A percentile compares a stretch with the other conserved stretches of the same genome.
These are phyloP conservation scores for Gallinago solitaria DNA, from an alignment of 2,797 vertebrate genomes.

Conservation along the genomic window DNA sequence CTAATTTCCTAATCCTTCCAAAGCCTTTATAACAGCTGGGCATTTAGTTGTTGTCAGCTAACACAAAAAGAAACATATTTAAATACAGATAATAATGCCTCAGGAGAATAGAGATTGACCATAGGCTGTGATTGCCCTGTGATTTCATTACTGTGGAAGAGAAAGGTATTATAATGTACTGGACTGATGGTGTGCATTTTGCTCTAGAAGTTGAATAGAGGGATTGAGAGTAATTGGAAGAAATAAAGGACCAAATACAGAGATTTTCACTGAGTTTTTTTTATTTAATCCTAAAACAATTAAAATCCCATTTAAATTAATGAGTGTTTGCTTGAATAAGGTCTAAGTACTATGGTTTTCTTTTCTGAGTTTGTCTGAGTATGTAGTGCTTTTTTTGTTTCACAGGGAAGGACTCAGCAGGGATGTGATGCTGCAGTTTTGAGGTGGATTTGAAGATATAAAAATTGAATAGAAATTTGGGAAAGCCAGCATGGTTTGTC, in stretches of 20 bases:
- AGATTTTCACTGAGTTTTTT: background rate
- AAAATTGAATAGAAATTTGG: background rate
- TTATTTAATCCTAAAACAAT: background rate
- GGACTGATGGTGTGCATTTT: background rate
- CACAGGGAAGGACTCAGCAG: background rate
- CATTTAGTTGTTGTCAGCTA: conserved; percentile 25
- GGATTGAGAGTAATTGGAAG: background rate
- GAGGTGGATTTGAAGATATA: background rate
- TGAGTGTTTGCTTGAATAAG: background rate
- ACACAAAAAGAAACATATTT: conserved; percentile 33
- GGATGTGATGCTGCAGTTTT: background rate
- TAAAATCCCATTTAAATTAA: background rate
- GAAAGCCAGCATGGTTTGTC: background rate
- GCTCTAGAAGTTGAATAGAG: background rate
- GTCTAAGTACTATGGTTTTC: background rate
- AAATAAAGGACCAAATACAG: background rate
- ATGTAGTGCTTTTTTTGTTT: background rate
- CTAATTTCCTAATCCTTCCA: conserved; percentile 28
- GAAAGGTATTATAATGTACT: background rate
- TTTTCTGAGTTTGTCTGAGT: background rate
- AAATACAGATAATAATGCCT: conserved; percentile 20
- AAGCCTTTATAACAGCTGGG: background rate
- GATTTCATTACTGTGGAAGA: background rate
- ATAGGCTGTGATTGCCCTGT: background rate
- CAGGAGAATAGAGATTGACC: background rate